Conservation (phyloP, 1,140 invertebrate species). For the Polyergus mexicanus region DNA sequence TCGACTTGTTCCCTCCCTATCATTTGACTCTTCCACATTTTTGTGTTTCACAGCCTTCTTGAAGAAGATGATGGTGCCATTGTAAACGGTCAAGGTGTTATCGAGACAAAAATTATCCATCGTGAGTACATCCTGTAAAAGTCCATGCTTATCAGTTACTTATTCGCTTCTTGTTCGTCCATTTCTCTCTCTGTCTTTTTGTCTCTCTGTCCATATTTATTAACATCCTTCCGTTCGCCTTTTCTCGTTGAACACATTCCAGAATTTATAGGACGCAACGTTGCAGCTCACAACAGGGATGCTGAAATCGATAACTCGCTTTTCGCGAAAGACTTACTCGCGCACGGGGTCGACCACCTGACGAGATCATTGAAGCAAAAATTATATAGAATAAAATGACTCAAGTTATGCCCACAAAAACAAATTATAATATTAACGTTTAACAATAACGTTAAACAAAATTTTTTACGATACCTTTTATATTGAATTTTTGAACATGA, state of each 20-base stretch:
- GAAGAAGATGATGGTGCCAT: conserved; percentile 89
- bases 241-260: conserved; percentile 61
- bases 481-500: not conserved
- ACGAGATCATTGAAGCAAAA: conserved; percentile 33
- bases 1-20: not conserved
- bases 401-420: not conserved
- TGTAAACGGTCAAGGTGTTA: conserved; percentile 82
- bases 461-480: not conserved
- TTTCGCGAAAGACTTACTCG: conserved; percentile 73
- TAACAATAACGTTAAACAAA: not conserved
- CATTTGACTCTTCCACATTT: conserved; percentile 74
- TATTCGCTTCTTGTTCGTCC: conserved; percentile 41
- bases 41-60: conserved; percentile 90
- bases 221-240: conserved; percentile 77
- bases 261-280: conserved; percentile 80
- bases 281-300: conserved; percentile 80
- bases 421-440: not conserved
- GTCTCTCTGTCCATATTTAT: conserved; percentile 39
- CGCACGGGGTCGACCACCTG: conserved; percentile 54
- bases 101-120: conserved; percentile 74
- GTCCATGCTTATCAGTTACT: conserved; percentile 19
- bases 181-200: conserved; percentile 36
- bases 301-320: conserved; percentile 84
- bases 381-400: conserved; percentile 17
- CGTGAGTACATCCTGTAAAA: conserved; percentile 83